Percentiles rank a stretch among this genome's conserved stretches.
phyloP scores from a whole-genome alignment of 1,140 invertebrate species.

The Aphis craccivora region DNA sequence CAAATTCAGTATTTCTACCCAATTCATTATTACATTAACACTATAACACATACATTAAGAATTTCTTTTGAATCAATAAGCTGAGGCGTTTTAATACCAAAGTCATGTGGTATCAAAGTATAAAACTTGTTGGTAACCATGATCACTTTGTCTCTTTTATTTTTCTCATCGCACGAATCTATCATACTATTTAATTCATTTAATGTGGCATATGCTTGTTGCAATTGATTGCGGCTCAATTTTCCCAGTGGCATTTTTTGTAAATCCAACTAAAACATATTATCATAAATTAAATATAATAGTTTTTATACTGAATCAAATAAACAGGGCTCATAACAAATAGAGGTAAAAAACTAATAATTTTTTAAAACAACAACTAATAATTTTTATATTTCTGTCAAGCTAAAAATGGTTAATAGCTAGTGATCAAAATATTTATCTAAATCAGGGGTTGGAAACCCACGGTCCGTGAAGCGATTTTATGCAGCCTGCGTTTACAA shows the following conservation, averaged over 20 bases:
- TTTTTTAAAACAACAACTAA: background rate
- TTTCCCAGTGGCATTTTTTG: constrained; percentile 98
- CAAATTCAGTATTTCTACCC: background rate
- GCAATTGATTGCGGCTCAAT: constrained; percentile 89
- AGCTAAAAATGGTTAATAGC: no score
- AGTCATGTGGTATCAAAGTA: constrained; percentile 93
- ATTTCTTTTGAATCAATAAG: constrained; percentile 78
- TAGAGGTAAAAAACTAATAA: no score
- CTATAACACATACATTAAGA: constrained; percentile 70
- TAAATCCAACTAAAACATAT: constrained; percentile 77
- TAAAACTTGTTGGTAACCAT: constrained; percentile 93
- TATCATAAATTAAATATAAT: background rate
- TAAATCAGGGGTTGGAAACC: no score
- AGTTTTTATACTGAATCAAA: background rate
- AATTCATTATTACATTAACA: background rate
- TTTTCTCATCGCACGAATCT: constrained; percentile 66
- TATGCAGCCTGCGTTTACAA: no score
- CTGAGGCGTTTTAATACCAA: constrained; percentile 84
- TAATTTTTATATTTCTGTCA: background rate
- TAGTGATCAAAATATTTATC: no score
- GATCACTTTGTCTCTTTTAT: constrained; percentile 68
- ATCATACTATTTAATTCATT: constrained; percentile 78
- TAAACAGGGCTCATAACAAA: background rate
- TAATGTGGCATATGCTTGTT: constrained; percentile 83
- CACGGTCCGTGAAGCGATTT: no score